Conservation (phyloP, 2,797 vertebrate genomes). For the Gallirallus australis region DNA sequence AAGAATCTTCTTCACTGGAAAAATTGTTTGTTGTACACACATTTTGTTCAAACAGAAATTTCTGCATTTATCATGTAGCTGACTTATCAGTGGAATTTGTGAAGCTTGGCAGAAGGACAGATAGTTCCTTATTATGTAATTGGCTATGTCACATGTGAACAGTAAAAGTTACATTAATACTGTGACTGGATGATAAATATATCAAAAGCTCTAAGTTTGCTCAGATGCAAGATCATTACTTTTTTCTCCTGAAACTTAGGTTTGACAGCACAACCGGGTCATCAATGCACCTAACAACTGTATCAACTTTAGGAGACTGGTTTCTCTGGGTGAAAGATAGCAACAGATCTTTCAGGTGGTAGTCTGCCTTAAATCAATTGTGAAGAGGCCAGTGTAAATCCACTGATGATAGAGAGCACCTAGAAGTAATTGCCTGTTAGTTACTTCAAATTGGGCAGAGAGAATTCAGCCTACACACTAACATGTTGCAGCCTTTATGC, state of each 20-base stretch:
- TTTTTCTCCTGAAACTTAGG: background rate
- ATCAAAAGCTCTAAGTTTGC: background rate
- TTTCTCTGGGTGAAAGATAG: background rate
- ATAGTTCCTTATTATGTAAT: background rate
- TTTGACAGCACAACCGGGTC: background rate
- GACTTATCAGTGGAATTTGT: background rate
- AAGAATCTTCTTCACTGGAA: background rate
- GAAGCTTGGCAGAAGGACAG: background rate
- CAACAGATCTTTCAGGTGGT: background rate
- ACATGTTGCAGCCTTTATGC: background rate
- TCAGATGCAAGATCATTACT: background rate
- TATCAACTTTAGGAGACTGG: background rate
- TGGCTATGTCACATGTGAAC: background rate
- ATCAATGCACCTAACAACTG: background rate
- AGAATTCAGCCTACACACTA: background rate
- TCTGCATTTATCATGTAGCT: background rate
- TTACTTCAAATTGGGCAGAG: background rate
- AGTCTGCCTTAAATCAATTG: background rate
- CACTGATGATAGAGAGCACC: background rate
- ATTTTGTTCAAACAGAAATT: background rate
- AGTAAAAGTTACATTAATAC: background rate
- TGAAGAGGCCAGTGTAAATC: background rate
- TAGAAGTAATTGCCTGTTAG: background rate
- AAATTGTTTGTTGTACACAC: background rate
- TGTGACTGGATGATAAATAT: background rate